A percentile compares a stretch with the other conserved stretches of the same genome.
Conservation (phyloP, 2,888 invertebrate genomes). For the Lathronympha strigana region DNA sequence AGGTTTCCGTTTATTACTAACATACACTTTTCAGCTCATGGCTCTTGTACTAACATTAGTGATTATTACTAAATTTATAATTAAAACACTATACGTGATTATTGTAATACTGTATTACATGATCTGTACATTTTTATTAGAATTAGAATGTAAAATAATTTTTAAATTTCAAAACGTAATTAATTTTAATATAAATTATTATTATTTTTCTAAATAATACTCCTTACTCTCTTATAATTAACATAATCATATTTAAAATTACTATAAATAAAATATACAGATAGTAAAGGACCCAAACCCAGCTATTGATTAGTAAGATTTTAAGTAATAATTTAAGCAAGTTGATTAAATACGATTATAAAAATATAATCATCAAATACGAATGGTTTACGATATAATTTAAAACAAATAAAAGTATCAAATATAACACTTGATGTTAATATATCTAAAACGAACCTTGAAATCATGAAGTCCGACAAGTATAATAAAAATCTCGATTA, state of each 20-base stretch:
- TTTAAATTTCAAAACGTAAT: background rate
- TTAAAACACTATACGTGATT: conserved; percentile 24
- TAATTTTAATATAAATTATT: background rate
- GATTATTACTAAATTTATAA: conserved; percentile 37
- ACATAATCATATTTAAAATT: background rate
- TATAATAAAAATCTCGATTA: no score
- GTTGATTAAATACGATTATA: conserved; percentile 43
- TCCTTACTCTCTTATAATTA: background rate
- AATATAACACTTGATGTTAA: background rate
- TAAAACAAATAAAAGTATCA: background rate
- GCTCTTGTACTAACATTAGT: conserved; percentile 55
- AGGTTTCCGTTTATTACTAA: conserved; percentile 71
- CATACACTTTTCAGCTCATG: conserved; percentile 70
- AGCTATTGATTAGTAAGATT: conserved; percentile 63
- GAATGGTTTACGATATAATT: conserved; percentile 54
- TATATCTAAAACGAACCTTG: no score
- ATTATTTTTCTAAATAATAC: conserved; percentile 19
- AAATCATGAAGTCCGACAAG: no score
- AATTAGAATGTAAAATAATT: conserved; percentile 43
- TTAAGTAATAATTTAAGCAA: conserved; percentile 43
- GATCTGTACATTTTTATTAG: conserved; percentile 26
- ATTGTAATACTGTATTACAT: background rate
- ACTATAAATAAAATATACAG: conserved; percentile 40
- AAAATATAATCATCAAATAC: conserved; percentile 57
- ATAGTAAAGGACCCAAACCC: conserved; percentile 70